Base-by-base conservation (phyloP, 2,113 vertebrate genomes). In the Uria aalge region DNA sequence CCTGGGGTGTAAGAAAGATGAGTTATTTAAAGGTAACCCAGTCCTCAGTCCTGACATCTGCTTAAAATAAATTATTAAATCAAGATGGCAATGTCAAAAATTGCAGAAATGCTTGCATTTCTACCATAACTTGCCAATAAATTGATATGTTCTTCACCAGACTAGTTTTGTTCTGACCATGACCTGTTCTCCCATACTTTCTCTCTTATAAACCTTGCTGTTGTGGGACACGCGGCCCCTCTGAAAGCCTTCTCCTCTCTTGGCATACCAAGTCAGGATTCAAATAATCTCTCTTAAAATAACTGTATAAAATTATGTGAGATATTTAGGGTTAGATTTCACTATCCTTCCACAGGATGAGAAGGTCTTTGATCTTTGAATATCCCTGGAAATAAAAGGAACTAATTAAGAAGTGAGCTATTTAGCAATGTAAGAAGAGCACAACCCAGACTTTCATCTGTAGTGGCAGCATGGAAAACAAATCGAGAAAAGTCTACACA, bases 251-350 rank as follows among this genome's bases (percentile, higher is more conserved):
- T 69, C 64, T 81, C 55, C 67, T 62, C 41, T 90, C 82, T 67
- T 83, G 45, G 38, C 67, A 77, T 83, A 71, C 43, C 32, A 86
- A 94, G 41, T 62, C 82, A 90, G 40, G 40, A 94, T 87, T 89
- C 88, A 92, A 92, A 96, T 57, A 85, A 92, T 89, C 15, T 88
- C 47, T 89, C 80, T 85, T 86, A 89, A 96, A 92, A 93, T 93
- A 94, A 92, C 85, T 48, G 19, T 53, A 90, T 82, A 88, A 93
- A 96, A 94, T 94, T 81, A 91, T 45, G 73, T 85, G 50, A 95
- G 62, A 85, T 41, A 79, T 69, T 86, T 78, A 84, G 80, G 52
- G 36, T 84, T 92, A 78, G 53, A 85, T 96, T 95, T 96, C 92
- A 67, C 47, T 68, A 75, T 68, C 83, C 77, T 94, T 94, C 62